A percentile compares a stretch with the other conserved stretches of the same genome.
phyloP scores from a whole-genome alignment of 2,888 invertebrate species.

The Pseudococcus longispinus region DNA sequence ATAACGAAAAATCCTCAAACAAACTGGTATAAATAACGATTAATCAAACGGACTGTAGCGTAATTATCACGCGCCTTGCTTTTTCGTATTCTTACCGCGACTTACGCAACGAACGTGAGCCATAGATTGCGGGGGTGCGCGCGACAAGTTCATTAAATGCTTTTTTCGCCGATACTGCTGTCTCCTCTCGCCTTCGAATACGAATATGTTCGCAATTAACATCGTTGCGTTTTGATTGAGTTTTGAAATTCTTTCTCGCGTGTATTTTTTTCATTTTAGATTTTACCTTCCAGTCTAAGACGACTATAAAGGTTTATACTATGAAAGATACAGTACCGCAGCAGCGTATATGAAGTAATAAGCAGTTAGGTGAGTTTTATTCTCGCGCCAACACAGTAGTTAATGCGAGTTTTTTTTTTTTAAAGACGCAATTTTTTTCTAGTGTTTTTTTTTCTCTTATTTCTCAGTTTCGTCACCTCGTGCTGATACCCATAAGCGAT shows the following conservation, averaged over 20 bases:
- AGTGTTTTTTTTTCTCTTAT: background rate
- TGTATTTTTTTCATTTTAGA: background rate
- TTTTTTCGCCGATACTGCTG: background rate
- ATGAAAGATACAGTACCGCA: background rate
- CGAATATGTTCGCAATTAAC: slow-evolving; percentile 39
- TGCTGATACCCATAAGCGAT: slow-evolving; percentile 22
- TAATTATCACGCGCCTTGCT: slow-evolving; percentile 38
- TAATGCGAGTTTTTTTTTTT: slow-evolving; percentile 11
- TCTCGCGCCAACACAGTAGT: slow-evolving; percentile 40
- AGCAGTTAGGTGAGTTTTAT: slow-evolving; percentile 34
- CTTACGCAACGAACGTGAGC: slow-evolving; percentile 36
- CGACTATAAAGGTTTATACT: background rate
- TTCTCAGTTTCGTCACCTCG: slow-evolving; percentile 23
- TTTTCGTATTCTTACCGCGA: background rate
- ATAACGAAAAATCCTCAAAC: slow-evolving; percentile 38
- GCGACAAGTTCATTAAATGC: slow-evolving; percentile 41
- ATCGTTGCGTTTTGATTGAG: slow-evolving; percentile 27
- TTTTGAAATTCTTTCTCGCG: slow-evolving; percentile 11
- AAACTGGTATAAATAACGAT: slow-evolving; percentile 33
- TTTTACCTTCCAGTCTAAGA: background rate
- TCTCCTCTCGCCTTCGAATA: background rate
- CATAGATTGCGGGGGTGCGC: slow-evolving; percentile 31
- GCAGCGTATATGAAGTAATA: slow-evolving; percentile 8
- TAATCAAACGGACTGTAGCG: slow-evolving; percentile 26
- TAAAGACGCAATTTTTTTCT: slow-evolving; percentile 23